Evolutionary conservation across 2,888 invertebrate genomes (phyloP).

Genomic region (Sussaba pulchella): DNA sequence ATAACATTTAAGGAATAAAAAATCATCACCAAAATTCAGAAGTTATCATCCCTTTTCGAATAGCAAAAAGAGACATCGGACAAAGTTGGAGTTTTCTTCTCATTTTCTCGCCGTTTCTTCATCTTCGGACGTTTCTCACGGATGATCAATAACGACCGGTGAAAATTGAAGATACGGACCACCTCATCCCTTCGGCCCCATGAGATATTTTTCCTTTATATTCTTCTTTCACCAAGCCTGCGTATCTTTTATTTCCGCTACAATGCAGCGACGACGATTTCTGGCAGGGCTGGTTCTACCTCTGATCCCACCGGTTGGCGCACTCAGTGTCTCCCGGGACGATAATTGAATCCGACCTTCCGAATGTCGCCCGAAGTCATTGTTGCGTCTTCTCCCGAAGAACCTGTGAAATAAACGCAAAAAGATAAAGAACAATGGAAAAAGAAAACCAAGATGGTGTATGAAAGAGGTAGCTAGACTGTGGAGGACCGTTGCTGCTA

Average conservation of each 20-base stretch:
- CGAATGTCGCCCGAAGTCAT: slow-evolving; percentile 58
- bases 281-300: slow-evolving; percentile 42
- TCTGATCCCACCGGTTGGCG: slow-evolving; percentile 80
- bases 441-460: slow-evolving; percentile 9
- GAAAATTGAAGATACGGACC: slow-evolving; percentile 65
- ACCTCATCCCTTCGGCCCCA: slow-evolving; percentile 41
- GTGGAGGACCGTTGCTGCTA: not conserved
- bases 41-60: slow-evolving; percentile 23
- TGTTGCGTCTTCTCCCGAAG: slow-evolving; percentile 37
- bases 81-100: slow-evolving; percentile 28
- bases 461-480: slow-evolving; percentile 7
- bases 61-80: not conserved
- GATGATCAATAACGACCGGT: slow-evolving; percentile 66
- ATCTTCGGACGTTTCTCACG: slow-evolving; percentile 49
- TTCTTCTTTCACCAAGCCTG: slow-evolving; percentile 38
- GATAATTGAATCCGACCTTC: slow-evolving; percentile 72
- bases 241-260: slow-evolving; percentile 12
- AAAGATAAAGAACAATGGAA: slow-evolving; percentile 29
- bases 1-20: not conserved
- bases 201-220: slow-evolving; percentile 60
- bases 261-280: slow-evolving; percentile 44
- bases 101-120: slow-evolving; percentile 31
- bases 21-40: slow-evolving; percentile 9
- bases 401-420: slow-evolving; percentile 51
- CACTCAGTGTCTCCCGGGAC: slow-evolving; percentile 73